These are phyloP conservation scores for Drosophila lacteicornis DNA, from an alignment of 1,140 invertebrate species.

Conservation along the genomic window DNA sequence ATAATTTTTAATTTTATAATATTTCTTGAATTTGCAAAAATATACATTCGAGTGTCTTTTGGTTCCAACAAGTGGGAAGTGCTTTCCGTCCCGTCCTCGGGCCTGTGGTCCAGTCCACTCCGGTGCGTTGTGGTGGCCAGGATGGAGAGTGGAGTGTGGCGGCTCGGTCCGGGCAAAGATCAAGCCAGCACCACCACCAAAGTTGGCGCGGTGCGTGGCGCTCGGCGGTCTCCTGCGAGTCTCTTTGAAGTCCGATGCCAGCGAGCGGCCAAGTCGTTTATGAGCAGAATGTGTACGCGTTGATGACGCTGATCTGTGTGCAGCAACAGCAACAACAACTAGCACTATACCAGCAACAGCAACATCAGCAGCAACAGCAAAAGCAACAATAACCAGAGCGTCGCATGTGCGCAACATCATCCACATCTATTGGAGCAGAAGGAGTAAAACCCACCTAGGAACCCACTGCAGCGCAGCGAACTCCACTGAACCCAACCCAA, in stretches of 20 bases:
- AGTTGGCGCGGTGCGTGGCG: constrained; percentile 72
- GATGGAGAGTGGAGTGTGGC: constrained; percentile 12
- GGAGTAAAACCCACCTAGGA: constrained; percentile 66
- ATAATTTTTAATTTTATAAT: not conserved
- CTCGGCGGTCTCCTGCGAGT: constrained; percentile 54
- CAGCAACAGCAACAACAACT: constrained; percentile 44
- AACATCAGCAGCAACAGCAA: not conserved
- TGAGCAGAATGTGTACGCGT: constrained; percentile 72
- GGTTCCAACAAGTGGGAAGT: constrained; percentile 77
- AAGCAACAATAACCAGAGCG: constrained; percentile 44
- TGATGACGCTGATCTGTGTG: constrained; percentile 73
- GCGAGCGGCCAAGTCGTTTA: constrained; percentile 64
- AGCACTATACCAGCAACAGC: not conserved
- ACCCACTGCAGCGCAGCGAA: constrained; percentile 50
- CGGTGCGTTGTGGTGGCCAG: constrained; percentile 18
- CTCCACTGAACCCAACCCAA: constrained; percentile 51
- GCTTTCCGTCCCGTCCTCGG: constrained; percentile 29
- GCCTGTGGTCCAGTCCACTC: not conserved
- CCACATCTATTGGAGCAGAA: constrained; percentile 77
- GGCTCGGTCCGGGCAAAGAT: constrained; percentile 61
- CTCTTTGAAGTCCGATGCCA: constrained; percentile 72
- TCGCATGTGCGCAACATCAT: constrained; percentile 67
- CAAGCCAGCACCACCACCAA: constrained; percentile 70
- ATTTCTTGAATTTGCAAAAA: no score
- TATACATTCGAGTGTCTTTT: constrained; percentile 25